Base-by-base conservation (phyloP, 1,140 invertebrate species). In the Helicoverpa zea region DNA sequence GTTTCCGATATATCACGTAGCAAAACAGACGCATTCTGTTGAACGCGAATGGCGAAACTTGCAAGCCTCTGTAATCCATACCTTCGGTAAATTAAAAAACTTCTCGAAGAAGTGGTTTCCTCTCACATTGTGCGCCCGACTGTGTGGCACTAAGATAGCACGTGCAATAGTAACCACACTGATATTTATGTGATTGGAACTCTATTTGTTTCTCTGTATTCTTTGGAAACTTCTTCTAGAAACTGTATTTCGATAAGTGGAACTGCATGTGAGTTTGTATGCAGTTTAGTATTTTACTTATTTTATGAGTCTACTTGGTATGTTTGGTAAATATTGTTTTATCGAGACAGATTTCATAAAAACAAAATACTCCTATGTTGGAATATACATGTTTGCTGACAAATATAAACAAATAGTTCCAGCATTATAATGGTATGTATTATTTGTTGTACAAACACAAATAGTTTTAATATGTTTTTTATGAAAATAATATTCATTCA, bases 31-130 rank as follows among this genome's bases (percentile, higher is more conserved):
- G 0, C 63, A 16, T 18, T 18, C 5, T 16, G 3, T 12, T 10
- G 35, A 10, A n/a, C 61, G 61, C 61, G 23, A 11, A 43, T n/a
- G 43, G 35, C 63, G 11, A 18, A 66, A 66, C 35, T 66, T 66
- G 43, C 7, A 49, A 66, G 63, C 63, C 30, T 35, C 30, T 13
- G 16, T 68, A 49, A 68, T 23, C 43, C 43, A 23, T 68, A 68
- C 43, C 64, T 68, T 68, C 43, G 43, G 43, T 16, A 68, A 68
- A 68, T 49, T 68, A 68, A 68, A 68, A 49, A 68, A 68, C 64
- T 68, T 68, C 49, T n/a, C 35, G 35, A 23, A 23, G 23, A 66
- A 66, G 35, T 49, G 43, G n/a, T 43, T 47, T 49, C n/a, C 18
- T 16, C 63, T 9, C 63, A 16, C 11, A 64, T n/a, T 64, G 63